phyloP scores from a whole-genome alignment of 1,140 invertebrate genomes.

The Hyles vespertilio region DNA sequence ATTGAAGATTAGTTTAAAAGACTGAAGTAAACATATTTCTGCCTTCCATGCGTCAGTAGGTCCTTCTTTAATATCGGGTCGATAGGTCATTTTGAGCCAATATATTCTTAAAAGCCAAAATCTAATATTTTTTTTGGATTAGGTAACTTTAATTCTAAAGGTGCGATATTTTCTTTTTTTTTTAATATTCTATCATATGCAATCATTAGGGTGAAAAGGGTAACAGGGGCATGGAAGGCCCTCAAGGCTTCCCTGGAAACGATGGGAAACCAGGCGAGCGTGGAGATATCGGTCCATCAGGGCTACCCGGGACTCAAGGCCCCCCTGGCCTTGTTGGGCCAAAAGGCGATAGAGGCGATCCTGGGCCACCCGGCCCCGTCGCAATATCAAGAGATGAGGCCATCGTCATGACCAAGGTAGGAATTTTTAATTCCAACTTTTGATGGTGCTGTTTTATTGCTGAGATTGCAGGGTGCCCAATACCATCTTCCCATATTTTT shows the following conservation, averaged over 20 bases:
- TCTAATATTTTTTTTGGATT: too few relatives aligned
- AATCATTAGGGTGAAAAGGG: slow-evolving; percentile 76
- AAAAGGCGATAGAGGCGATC: slow-evolving; percentile 82
- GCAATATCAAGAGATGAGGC: slow-evolving; percentile 70
- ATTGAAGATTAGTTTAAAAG: too few relatives aligned
- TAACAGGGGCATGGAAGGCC: slow-evolving; percentile 77
- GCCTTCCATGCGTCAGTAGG: too few relatives aligned
- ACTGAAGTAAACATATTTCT: too few relatives aligned
- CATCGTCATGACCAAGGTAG: slow-evolving; percentile 56
- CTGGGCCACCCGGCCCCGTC: slow-evolving; percentile 81
- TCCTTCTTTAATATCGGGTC: too few relatives aligned
- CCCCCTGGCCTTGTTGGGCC: slow-evolving; percentile 77
- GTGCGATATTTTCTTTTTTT: neutral
- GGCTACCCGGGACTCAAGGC: slow-evolving; percentile 80
- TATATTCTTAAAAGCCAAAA: too few relatives aligned
- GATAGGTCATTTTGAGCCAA: too few relatives aligned
- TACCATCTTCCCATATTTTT: too few relatives aligned
- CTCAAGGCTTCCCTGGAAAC: slow-evolving; percentile 79
- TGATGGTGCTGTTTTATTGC: too few relatives aligned
- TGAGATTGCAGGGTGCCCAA: too few relatives aligned
- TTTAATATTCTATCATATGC: too few relatives aligned
- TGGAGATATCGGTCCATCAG: slow-evolving; percentile 79
- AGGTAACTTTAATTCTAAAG: too few relatives aligned
- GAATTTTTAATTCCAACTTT: neutral
- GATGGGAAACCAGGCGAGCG: slow-evolving; percentile 75